Conservation (phyloP, 2,888 invertebrate species). For the Synergus laeviventris region DNA sequence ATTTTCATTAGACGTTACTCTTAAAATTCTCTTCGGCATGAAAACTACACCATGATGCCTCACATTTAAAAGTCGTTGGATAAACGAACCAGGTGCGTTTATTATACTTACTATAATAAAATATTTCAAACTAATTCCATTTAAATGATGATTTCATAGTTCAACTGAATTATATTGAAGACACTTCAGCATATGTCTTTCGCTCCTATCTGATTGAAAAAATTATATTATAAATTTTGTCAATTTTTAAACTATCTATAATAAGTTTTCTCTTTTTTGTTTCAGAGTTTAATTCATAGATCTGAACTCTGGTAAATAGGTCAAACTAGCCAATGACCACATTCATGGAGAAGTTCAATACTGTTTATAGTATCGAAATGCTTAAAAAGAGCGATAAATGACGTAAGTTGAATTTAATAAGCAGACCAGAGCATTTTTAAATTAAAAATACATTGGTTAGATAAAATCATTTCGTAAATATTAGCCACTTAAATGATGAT, state of each 20-base stretch:
- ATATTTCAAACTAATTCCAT: not conserved
- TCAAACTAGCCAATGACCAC: constrained; percentile 79
- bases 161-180: constrained; percentile 53
- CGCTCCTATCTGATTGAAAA: constrained; percentile 47
- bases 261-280: constrained; percentile 54
- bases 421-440: not conserved
- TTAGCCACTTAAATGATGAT: constrained; percentile 42
- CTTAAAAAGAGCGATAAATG: not conserved
- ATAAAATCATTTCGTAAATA: not conserved
- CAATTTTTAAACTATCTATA: not conserved
- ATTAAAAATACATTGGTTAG: not conserved
- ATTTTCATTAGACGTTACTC: not conserved
- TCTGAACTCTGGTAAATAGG: constrained; percentile 81
- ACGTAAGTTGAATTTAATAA: not conserved
- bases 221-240: not conserved
- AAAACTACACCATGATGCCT: not conserved
- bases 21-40: not conserved
- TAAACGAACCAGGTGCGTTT: not conserved
- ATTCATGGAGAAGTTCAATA: not conserved
- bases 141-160: constrained; percentile 55
- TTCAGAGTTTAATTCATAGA: constrained; percentile 88
- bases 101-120: not conserved
- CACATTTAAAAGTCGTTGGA: not conserved
- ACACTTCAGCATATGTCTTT: constrained; percentile 47
- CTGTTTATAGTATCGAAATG: not conserved